A percentile compares a stretch with the other conserved stretches of the same genome.
Conservation (phyloP, 2,888 invertebrate genomes). For the Saturnia japonica region DNA sequence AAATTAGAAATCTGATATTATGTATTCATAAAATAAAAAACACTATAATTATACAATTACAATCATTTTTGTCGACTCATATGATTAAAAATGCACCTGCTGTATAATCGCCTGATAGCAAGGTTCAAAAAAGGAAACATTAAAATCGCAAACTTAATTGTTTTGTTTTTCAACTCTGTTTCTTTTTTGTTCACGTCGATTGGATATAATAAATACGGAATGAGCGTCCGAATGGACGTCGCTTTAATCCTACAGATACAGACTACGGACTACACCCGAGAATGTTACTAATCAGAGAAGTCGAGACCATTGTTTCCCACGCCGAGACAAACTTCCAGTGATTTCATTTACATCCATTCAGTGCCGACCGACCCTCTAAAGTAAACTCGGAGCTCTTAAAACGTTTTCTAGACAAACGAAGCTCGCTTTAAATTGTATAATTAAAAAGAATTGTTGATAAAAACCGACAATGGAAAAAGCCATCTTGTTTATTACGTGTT, state of each 20-base stretch:
- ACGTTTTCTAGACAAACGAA: constrained; percentile 32
- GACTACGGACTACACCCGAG: constrained; percentile 27
- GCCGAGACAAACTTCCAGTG: constrained; percentile 53
- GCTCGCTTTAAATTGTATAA: constrained; percentile 25
- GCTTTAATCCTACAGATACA: too few species aligned
- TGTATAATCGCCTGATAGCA: constrained; percentile 15
- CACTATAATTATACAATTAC: not conserved
- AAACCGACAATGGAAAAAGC: too few species aligned
- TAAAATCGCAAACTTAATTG: constrained; percentile 29
- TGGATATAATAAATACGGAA: constrained; percentile 36
- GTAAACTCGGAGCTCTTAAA: constrained; percentile 41
- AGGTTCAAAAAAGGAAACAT: constrained; percentile 18
- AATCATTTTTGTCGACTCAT: not conserved
- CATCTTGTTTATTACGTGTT: not conserved
- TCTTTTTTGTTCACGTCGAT: constrained; percentile 33
- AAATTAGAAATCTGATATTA: not conserved
- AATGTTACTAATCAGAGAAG: constrained; percentile 51
- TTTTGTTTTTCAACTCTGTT: constrained; percentile 34
- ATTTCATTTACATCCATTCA: constrained; percentile 61
- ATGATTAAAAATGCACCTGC: not conserved
- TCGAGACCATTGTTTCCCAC: constrained; percentile 55
- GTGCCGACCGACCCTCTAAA: constrained; percentile 36
- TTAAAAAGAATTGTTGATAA: not conserved
- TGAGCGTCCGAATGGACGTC: constrained; percentile 39
- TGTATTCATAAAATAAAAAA: not conserved